Evolutionary conservation across 2,113 vertebrate species (phyloP).

Genomic region (Orycteropus afer): DNA sequence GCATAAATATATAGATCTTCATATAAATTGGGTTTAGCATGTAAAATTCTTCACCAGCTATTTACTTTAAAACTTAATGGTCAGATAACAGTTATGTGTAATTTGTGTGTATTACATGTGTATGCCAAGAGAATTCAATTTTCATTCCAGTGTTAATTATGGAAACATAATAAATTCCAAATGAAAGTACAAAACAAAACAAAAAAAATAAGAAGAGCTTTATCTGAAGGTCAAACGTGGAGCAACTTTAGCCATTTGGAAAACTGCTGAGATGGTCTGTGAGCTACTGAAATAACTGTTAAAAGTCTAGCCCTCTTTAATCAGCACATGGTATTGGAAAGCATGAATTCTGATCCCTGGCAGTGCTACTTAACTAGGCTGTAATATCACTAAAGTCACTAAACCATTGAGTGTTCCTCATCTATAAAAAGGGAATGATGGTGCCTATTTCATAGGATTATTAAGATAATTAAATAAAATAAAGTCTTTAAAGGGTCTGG

Average conservation of each 20-base stretch:
- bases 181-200: not conserved
- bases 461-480: conserved; percentile 19
- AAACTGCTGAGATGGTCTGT: not conserved
- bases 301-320: not conserved
- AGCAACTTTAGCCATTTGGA: not conserved
- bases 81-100: not conserved
- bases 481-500: not conserved
- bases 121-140: not conserved
- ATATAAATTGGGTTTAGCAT: conserved; percentile 24
- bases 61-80: conserved; percentile 30
- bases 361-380: not conserved
- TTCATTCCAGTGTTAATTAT: not conserved
- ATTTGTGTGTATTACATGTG: not conserved
- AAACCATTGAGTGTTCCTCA: not conserved
- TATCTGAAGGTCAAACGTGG: not conserved
- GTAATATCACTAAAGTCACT: not conserved
- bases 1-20: not conserved
- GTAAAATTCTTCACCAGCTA: not conserved
- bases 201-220: conserved; percentile 4
- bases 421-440: not conserved
- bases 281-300: not conserved
- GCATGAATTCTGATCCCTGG: not conserved
- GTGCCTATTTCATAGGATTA: not conserved
- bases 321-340: not conserved
- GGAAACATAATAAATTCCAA: not conserved